These are phyloP conservation scores for Nymphalis c-album DNA, from an alignment of 2,888 invertebrate genomes.

Conservation along the genomic window DNA sequence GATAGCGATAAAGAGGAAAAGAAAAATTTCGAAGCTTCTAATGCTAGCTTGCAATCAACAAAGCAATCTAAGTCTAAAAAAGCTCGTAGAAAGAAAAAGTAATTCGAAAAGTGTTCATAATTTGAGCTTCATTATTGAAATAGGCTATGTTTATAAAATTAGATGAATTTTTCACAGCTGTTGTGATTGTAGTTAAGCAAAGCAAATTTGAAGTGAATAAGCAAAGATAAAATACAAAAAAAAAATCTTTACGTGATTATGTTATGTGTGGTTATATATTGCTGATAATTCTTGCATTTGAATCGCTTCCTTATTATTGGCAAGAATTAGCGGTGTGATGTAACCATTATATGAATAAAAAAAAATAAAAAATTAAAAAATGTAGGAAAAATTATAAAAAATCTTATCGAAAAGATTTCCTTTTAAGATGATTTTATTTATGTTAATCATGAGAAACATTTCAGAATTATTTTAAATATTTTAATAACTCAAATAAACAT, in stretches of 20 bases:
- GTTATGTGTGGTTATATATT: slow-evolving; percentile 25
- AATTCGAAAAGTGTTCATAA: slow-evolving; percentile 64
- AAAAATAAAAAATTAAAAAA: slow-evolving; percentile 67
- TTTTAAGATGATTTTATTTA: slow-evolving; percentile 39
- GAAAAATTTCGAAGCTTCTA: slow-evolving; percentile 64
- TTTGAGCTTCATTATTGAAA: slow-evolving; percentile 45
- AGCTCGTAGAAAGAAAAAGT: slow-evolving; percentile 83
- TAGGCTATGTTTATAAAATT: slow-evolving; percentile 38
- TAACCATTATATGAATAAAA: slow-evolving; percentile 61
- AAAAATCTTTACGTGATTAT: slow-evolving; percentile 43
- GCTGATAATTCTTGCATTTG: slow-evolving; percentile 28
- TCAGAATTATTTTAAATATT: slow-evolving; percentile 37
- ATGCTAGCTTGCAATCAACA: slow-evolving; percentile 58
- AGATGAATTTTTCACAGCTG: slow-evolving; percentile 51
- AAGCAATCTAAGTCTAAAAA: slow-evolving; percentile 80
- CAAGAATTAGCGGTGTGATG: slow-evolving; percentile 52
- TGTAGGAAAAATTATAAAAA: slow-evolving; percentile 66
- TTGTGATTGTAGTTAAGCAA: slow-evolving; percentile 62
- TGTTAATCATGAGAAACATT: background rate
- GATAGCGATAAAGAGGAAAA: slow-evolving; percentile 81
- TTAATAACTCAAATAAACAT: background rate
- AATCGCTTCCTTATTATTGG: slow-evolving; percentile 14
- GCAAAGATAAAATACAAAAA: slow-evolving; percentile 68
- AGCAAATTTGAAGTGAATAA: slow-evolving; percentile 47
- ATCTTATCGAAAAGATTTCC: slow-evolving; percentile 51